Evolutionary conservation across 2,113 vertebrate genomes (phyloP).

Genomic region (Aegotheles bennettii): DNA sequence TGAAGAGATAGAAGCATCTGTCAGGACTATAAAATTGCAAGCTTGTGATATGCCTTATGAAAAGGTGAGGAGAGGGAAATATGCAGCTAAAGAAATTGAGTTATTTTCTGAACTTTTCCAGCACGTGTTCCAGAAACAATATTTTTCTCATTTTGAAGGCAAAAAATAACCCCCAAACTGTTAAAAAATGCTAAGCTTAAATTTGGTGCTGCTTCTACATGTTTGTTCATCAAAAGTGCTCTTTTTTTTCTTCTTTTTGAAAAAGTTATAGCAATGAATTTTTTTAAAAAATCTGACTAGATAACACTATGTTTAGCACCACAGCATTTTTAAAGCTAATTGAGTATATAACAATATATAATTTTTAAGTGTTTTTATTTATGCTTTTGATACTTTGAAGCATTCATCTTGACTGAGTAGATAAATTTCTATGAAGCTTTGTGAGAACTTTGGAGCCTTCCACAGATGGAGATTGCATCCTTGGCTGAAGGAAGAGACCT

Average conservation of each 20-base stretch:
- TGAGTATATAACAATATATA: background rate
- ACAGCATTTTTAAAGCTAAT: background rate
- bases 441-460: background rate
- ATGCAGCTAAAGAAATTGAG: background rate
- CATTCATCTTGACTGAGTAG: background rate
- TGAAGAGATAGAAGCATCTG: background rate
- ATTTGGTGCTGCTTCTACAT: no score
- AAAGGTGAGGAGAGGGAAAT: background rate
- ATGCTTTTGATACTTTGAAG: background rate
- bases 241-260: no score
- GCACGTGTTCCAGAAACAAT: background rate
- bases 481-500: background rate
- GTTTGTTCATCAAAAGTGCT: no score
- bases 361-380: background rate
- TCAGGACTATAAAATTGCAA: background rate
- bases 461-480: accelerated
- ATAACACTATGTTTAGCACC: background rate
- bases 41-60: background rate
- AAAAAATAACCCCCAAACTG: no score
- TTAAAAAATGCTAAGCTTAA: no score
- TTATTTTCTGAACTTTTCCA: background rate
- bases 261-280: background rate
- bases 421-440: background rate
- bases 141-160: no score
- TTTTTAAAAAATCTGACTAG: background rate